Evolutionary conservation across 2,113 vertebrate genomes (phyloP).

Genomic region (Serinus canaria): DNA sequence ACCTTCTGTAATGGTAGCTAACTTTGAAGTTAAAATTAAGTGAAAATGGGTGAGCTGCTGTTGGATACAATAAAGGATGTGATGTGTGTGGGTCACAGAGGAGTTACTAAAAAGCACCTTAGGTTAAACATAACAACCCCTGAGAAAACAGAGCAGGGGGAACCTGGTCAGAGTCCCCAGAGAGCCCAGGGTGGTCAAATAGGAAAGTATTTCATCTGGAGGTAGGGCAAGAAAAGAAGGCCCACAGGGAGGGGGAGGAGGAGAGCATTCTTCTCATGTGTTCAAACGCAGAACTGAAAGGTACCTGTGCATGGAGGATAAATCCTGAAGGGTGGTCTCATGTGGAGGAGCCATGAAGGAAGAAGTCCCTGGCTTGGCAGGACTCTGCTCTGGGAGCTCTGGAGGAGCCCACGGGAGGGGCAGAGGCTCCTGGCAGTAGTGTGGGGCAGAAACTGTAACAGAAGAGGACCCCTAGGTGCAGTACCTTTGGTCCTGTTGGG

Average conservation of each 20-base stretch:
- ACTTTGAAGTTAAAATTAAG: not conserved
- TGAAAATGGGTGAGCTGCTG: not conserved
- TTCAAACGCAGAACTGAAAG: not conserved
- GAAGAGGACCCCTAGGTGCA: not conserved
- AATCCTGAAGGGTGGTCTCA: not conserved
- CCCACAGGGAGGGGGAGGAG: not conserved
- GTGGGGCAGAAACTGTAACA: not conserved
- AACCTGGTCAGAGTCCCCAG: not conserved
- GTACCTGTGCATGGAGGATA: not conserved
- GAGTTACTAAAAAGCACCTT: not conserved
- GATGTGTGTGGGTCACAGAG: not conserved
- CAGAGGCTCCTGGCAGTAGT: not conserved
- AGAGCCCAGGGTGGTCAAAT: not conserved
- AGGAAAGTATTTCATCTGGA: not conserved
- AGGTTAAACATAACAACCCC: not conserved
- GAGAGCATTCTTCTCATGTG: accelerated
- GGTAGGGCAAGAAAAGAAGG: not conserved
- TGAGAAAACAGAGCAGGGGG: not conserved
- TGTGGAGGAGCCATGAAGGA: not conserved
- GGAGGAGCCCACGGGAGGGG: not conserved
- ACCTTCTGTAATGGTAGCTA: not conserved
- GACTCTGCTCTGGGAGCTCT: not conserved
- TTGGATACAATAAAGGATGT: not conserved
- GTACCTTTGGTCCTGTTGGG: not conserved
- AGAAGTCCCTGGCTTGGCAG: not conserved